Percentiles rank a stretch among this genome's conserved stretches.
Evolutionary conservation across 1,140 invertebrate genomes (phyloP).

Genomic region (Pogonognathellus flavescens): DNA sequence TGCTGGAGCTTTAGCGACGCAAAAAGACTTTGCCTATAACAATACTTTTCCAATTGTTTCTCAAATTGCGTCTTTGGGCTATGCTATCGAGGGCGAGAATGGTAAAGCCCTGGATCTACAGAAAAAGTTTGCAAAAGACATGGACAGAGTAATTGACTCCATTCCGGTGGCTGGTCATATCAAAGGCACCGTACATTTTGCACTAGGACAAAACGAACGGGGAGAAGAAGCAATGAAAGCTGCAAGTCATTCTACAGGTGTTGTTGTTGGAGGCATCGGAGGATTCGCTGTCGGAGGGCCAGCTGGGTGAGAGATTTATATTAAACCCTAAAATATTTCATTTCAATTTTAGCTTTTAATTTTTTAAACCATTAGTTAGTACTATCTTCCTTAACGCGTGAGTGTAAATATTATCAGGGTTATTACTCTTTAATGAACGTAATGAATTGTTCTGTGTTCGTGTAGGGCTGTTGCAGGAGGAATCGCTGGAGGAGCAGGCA

Average conservation of each 20-base stretch:
- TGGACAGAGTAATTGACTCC: constrained; percentile 62
- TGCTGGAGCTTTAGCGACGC: constrained; percentile 57
- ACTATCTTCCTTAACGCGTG: too few species aligned
- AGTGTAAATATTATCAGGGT: too few species aligned
- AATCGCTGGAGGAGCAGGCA: constrained; percentile 63
- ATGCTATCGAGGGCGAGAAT: constrained; percentile 58
- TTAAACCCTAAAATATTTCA: too few species aligned
- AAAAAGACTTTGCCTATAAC: constrained; percentile 62
- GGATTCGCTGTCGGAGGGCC: constrained; percentile 61
- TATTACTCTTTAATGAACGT: too few species aligned
- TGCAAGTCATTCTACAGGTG: constrained; percentile 56
- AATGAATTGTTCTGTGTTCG: not conserved
- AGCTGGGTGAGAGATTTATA: not conserved
- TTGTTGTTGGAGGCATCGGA: constrained; percentile 62
- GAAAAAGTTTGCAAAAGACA: constrained; percentile 62
- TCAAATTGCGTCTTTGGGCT: constrained; percentile 60
- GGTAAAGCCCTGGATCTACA: constrained; percentile 58
- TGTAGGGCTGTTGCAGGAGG: constrained; percentile 60
- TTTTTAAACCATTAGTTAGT: too few species aligned
- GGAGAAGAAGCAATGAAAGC: constrained; percentile 63
- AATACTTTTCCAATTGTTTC: constrained; percentile 64
- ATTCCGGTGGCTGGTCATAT: constrained; percentile 65
- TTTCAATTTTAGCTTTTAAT: too few species aligned
- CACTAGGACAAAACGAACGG: constrained; percentile 59
- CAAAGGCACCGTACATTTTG: constrained; percentile 62